phyloP scores from a whole-genome alignment of 1,140 invertebrate species.

The Drosophila neocordata region DNA sequence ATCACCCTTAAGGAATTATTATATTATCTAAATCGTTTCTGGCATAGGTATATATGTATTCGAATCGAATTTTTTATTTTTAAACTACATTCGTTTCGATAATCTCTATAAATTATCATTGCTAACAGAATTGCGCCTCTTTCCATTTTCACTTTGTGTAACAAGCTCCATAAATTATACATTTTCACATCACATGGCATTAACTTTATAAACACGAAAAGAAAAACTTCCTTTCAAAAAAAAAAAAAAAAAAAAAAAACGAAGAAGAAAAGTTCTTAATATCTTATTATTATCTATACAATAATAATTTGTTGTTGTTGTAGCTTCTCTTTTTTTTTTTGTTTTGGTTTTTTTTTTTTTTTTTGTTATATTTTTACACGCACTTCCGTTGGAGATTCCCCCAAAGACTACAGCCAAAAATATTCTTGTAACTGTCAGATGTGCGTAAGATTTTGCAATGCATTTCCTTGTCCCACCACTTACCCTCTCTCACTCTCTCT shows the following conservation, averaged over 20 bases:
- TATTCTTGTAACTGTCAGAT: slow-evolving; percentile 42
- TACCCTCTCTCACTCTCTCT: no score
- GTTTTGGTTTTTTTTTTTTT: slow-evolving; percentile 1
- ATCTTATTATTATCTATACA: slow-evolving; percentile 68
- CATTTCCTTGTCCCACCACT: slow-evolving; percentile 41
- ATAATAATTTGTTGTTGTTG: slow-evolving; percentile 33
- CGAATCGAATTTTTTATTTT: not conserved
- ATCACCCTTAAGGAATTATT: no score
- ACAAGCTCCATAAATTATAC: slow-evolving; percentile 68
- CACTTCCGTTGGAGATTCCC: slow-evolving; percentile 37
- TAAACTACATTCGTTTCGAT: not conserved
- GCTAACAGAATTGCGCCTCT: slow-evolving; percentile 6
- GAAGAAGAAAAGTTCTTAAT: slow-evolving; percentile 53
- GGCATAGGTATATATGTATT: not conserved
- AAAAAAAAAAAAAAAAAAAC: slow-evolving; percentile 9
- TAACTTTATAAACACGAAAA: slow-evolving; percentile 29
- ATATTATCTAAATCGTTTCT: no score
- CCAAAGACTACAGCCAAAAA: slow-evolving; percentile 7
- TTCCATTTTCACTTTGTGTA: slow-evolving; percentile 12
- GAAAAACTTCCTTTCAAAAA: slow-evolving; percentile 28
- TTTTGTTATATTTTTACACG: slow-evolving; percentile 35
- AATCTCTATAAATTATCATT: slow-evolving; percentile 8
- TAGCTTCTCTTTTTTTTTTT: slow-evolving; percentile 4
- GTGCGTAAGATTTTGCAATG: slow-evolving; percentile 47
- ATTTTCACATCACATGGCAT: slow-evolving; percentile 47